Evolutionary conservation across 2,113 vertebrate genomes (phyloP).

Genomic region (Pristiophorus japonicus): DNA sequence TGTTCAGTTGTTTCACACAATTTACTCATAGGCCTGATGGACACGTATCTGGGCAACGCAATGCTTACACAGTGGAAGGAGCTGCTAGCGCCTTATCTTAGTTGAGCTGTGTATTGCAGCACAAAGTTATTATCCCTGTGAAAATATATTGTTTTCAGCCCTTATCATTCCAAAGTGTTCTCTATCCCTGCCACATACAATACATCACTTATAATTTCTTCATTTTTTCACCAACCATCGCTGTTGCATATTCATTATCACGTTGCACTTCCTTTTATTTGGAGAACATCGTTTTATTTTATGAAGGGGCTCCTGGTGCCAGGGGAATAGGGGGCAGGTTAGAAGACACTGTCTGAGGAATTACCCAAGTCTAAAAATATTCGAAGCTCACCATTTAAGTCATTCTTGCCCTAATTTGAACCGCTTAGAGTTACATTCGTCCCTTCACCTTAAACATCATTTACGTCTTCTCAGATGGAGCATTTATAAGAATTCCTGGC

Average conservation of each 20-base stretch:
- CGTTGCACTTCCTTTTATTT: neutral
- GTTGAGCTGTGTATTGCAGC: neutral
- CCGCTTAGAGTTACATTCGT: neutral
- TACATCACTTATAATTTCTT: neutral
- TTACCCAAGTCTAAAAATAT: neutral
- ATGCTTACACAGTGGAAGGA: neutral
- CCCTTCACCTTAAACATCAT: neutral
- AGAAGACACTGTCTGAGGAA: neutral
- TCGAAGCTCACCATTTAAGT: neutral
- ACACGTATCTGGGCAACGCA: neutral
- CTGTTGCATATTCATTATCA: neutral
- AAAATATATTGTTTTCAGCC: neutral
- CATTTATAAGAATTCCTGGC: neutral
- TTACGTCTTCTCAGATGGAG: neutral
- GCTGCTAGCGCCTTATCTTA: neutral
- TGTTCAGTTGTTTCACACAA: slow-evolving; percentile 12
- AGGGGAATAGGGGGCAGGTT: neutral
- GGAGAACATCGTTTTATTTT: neutral
- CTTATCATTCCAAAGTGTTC: neutral
- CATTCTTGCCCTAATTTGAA: neutral
- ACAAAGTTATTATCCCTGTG: neutral
- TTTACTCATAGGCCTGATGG: neutral
- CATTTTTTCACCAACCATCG: neutral
- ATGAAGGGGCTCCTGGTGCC: neutral
- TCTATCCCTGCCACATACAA: neutral